phyloP scores from a whole-genome alignment of 2,797 vertebrate genomes.

The Lutjanus campechanus region DNA sequence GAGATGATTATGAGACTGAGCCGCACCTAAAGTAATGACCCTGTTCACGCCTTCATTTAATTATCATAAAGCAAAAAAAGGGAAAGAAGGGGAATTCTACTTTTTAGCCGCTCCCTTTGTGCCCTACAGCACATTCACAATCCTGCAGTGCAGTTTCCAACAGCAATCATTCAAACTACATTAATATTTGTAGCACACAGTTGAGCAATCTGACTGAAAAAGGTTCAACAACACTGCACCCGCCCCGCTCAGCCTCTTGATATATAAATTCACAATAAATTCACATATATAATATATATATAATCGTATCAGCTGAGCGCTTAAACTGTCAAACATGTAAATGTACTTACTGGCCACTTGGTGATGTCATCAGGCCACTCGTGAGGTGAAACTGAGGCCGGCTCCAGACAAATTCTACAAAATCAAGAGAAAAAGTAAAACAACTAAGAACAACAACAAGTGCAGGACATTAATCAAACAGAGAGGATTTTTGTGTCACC shows the following conservation, averaged over 20 bases:
- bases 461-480: background rate
- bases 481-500: slow-evolving; percentile 81
- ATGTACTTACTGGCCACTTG: slow-evolving; percentile 94
- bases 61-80: background rate
- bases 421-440: slow-evolving; percentile 7
- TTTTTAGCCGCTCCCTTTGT: too few relatives aligned
- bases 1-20: background rate
- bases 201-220: background rate
- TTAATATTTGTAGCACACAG: background rate
- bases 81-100: background rate
- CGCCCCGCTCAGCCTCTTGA: too few relatives aligned
- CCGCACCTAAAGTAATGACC: background rate
- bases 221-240: background rate
- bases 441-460: background rate
- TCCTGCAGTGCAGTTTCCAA: background rate
- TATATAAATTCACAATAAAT: background rate
- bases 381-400: slow-evolving; percentile 94
- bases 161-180: background rate
- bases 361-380: slow-evolving; percentile 99
- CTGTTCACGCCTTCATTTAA: too few relatives aligned
- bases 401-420: slow-evolving; percentile 94
- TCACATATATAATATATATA: too few relatives aligned
- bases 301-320: background rate
- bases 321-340: background rate
- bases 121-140: background rate